Conservation (phyloP, 2,113 vertebrate genomes). For the Pavo muticus region DNA sequence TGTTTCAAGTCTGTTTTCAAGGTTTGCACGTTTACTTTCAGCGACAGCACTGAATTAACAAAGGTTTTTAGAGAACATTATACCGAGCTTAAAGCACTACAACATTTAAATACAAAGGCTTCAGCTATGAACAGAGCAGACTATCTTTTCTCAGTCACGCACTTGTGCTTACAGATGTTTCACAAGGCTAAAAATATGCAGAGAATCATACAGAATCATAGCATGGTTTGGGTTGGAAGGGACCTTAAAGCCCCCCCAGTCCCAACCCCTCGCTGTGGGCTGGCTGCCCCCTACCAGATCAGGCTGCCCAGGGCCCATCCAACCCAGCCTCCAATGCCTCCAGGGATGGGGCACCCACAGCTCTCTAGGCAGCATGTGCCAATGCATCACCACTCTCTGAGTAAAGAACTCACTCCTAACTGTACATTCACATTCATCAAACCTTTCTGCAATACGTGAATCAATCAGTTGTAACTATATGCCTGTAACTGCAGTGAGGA, state of each 20-base stretch:
- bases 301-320: background rate
- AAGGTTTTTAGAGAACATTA: background rate
- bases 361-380: background rate
- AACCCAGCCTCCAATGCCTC: background rate
- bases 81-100: background rate
- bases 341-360: background rate
- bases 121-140: background rate
- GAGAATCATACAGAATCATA: background rate
- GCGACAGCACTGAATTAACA: background rate
- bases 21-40: background rate
- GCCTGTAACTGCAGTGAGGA: background rate
- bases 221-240: background rate
- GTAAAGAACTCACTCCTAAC: background rate
- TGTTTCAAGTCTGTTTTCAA: accelerated
- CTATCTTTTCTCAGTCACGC: background rate
- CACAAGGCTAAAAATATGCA: background rate
- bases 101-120: background rate
- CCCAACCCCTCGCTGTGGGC: background rate
- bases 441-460: background rate
- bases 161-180: background rate
- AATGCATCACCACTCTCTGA: background rate
- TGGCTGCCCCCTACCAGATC: background rate
- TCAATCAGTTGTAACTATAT: background rate
- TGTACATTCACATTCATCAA: accelerated
- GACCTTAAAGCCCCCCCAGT: background rate